Conservation (phyloP, 2,888 invertebrate genomes). For the Plagiodera versicolora region DNA sequence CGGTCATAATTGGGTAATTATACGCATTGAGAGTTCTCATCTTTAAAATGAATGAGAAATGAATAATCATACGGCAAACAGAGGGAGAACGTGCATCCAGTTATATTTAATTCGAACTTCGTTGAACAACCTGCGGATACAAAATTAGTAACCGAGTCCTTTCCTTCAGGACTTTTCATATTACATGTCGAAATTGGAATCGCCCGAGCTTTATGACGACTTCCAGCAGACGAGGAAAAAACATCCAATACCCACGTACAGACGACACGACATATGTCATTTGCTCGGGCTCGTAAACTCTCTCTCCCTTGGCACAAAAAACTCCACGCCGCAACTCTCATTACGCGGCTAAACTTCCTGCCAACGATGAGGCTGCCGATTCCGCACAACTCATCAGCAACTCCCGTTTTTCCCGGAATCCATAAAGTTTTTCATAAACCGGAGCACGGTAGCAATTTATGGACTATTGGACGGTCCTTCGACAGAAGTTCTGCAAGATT, state of each 20-base stretch:
- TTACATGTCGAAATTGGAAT: background rate
- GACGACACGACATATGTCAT: background rate
- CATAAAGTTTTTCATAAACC: slow-evolving; percentile 1
- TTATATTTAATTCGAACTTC: background rate
- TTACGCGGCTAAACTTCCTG: slow-evolving; percentile 1
- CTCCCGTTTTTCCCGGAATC: slow-evolving; percentile 1
- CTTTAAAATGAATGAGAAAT: too few relatives aligned
- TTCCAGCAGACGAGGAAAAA: background rate
- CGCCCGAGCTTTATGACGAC: background rate
- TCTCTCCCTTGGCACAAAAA: background rate
- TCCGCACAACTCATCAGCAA: background rate
- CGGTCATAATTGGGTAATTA: too few relatives aligned
- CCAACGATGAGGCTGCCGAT: slow-evolving; percentile 1
- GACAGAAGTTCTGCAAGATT: too few relatives aligned
- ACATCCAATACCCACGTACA: background rate
- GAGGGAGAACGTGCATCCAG: too few relatives aligned
- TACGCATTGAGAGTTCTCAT: too few relatives aligned
- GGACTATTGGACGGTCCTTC: background rate
- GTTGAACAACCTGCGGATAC: background rate
- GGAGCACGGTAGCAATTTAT: background rate
- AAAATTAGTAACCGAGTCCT: background rate
- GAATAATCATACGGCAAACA: too few relatives aligned
- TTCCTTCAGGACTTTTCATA: background rate
- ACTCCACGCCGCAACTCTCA: background rate
- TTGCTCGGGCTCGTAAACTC: background rate